phyloP scores from a whole-genome alignment of 2,113 vertebrate species.

The Zeus faber region DNA sequence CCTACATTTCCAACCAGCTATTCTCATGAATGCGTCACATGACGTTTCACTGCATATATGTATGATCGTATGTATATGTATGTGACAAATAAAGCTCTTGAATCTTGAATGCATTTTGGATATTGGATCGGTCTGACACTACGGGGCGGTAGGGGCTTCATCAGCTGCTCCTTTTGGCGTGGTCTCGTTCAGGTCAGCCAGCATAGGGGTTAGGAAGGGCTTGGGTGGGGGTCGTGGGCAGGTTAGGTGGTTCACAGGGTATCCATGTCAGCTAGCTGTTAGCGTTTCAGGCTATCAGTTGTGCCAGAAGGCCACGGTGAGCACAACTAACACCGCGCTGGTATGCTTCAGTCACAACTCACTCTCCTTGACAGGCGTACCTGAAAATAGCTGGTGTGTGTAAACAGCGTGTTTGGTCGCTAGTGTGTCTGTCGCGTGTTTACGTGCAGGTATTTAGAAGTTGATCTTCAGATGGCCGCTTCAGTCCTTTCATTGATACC shows the following conservation, averaged over 20 bases:
- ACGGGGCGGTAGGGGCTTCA: slow-evolving; percentile 17
- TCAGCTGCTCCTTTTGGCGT: slow-evolving; percentile 55
- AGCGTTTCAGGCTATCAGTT: slow-evolving; percentile 55
- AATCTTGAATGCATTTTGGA: too few relatives aligned
- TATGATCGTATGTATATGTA: too few relatives aligned
- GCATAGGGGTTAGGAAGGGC: slow-evolving; percentile 21
- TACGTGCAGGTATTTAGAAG: slow-evolving; percentile 42
- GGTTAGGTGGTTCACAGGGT: slow-evolving; percentile 67
- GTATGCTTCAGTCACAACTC: slow-evolving; percentile 69
- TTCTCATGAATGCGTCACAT: too few relatives aligned
- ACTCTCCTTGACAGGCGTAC: slow-evolving; percentile 27
- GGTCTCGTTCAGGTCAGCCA: slow-evolving; percentile 56
- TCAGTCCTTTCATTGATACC: slow-evolving; percentile 31
- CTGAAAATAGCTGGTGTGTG: slow-evolving; percentile 56
- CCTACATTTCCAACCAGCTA: too few relatives aligned
- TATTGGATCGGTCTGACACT: too few relatives aligned
- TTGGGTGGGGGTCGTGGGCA: neutral
- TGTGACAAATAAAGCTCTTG: too few relatives aligned
- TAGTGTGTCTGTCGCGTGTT: neutral
- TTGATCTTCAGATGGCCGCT: slow-evolving; percentile 36
- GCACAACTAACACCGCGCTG: slow-evolving; percentile 37
- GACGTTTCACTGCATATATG: too few relatives aligned
- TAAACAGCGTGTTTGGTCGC: slow-evolving; percentile 11
- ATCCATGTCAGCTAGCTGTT: slow-evolving; percentile 54
- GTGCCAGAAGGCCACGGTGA: slow-evolving; percentile 39